Conservation (phyloP, 1,140 invertebrate species). For the Trinorchestia longiramus region DNA sequence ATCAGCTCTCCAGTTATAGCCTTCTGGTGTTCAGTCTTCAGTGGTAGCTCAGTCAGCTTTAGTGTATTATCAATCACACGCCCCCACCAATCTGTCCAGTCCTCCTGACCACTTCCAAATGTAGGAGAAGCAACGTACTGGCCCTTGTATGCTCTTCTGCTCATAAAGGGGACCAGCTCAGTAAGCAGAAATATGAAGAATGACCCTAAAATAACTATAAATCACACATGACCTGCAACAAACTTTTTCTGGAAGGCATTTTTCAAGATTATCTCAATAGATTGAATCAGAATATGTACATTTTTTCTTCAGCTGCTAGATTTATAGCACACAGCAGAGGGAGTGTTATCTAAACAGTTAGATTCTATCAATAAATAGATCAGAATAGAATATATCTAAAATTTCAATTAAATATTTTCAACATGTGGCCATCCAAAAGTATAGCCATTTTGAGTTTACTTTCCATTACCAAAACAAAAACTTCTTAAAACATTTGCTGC, state of each 20-base stretch:
- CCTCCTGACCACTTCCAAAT: conserved; percentile 17
- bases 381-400: too few species aligned
- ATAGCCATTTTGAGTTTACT: too few species aligned
- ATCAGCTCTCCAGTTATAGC: conserved; percentile 52
- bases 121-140: background rate
- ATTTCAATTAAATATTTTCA: too few species aligned
- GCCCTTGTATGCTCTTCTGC: background rate
- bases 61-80: conserved; percentile 57
- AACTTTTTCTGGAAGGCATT: background rate
- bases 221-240: background rate
- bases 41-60: conserved; percentile 31
- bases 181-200: background rate
- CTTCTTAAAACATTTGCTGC: too few species aligned
- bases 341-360: too few species aligned
- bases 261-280: background rate
- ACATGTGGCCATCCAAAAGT: too few species aligned
- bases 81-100: conserved; percentile 59
- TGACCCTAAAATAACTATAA: background rate
- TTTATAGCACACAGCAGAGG: background rate
- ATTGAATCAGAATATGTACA: background rate
- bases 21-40: conserved; percentile 48
- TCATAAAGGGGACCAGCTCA: background rate
- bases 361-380: too few species aligned
- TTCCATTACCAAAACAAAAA: too few species aligned
- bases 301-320: background rate